Evolutionary conservation across 2,113 vertebrate genomes (phyloP).

Genomic region (Nothocercus nigrocapillus): DNA sequence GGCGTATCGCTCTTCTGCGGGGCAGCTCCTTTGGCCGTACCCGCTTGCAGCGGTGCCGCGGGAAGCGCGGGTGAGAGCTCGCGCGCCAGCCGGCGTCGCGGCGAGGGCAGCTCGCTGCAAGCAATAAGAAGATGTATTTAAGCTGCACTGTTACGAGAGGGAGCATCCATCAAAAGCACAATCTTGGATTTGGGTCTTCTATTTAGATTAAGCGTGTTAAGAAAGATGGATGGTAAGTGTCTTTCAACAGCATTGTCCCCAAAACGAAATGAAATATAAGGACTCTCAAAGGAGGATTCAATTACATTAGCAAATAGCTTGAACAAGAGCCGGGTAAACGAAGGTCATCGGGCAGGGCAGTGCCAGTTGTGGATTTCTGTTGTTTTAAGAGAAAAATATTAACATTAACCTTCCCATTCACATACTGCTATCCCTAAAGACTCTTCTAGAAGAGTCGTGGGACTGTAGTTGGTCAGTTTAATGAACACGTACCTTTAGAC

Average conservation of each 20-base stretch:
- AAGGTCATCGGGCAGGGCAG: constrained; percentile 55
- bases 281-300: constrained; percentile 85
- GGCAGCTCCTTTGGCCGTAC: too few relatives aligned
- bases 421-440: neutral
- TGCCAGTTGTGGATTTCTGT: constrained; percentile 78
- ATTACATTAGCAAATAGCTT: constrained; percentile 81
- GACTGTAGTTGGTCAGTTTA: neutral
- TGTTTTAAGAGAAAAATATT: constrained; percentile 81
- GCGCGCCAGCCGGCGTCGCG: neutral
- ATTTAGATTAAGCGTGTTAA: constrained; percentile 91
- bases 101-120: constrained; percentile 52
- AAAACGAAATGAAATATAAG: constrained; percentile 86
- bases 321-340: constrained; percentile 49
- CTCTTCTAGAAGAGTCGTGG: neutral
- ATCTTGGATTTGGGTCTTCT: constrained; percentile 86
- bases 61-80: too few relatives aligned
- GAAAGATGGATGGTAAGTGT: constrained; percentile 91
- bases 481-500: accelerated
- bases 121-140: constrained; percentile 74
- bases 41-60: too few relatives aligned
- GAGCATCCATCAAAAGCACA: constrained; percentile 87
- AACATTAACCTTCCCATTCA: constrained; percentile 12
- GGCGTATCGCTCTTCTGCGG: neutral
- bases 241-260: constrained; percentile 83
- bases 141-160: constrained; percentile 61